Percentiles rank a stretch among this genome's conserved stretches.
Conservation (phyloP, 2,888 invertebrate genomes). For the Fabriciana adippe region DNA sequence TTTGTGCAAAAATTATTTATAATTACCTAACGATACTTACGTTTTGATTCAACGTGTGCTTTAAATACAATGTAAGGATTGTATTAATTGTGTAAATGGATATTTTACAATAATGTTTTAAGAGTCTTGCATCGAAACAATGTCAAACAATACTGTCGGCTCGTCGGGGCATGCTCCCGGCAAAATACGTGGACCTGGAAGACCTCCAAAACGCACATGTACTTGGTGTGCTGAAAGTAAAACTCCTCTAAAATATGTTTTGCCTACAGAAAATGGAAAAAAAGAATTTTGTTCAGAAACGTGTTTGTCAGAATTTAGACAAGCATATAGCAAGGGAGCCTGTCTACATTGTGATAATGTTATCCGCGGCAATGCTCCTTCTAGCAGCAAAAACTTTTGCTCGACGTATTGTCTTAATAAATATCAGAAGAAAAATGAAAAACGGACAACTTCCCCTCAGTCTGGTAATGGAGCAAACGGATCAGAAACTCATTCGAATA, state of each 20-base stretch:
- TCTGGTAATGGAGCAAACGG: constrained; percentile 78
- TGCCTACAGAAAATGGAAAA: constrained; percentile 93
- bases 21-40: constrained; percentile 35
- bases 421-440: constrained; percentile 89
- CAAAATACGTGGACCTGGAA: constrained; percentile 87
- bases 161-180: constrained; percentile 81
- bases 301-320: constrained; percentile 93
- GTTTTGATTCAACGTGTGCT: constrained; percentile 38
- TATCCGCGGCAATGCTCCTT: constrained; percentile 88
- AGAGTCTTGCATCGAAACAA: constrained; percentile 53
- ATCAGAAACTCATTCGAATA: constrained; percentile 71
- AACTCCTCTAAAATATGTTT: constrained; percentile 91
- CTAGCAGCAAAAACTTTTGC: constrained; percentile 91
- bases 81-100: constrained; percentile 41
- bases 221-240: constrained; percentile 94
- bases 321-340: constrained; percentile 93
- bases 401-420: constrained; percentile 92
- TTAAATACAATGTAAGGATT: constrained; percentile 60
- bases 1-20: constrained; percentile 59
- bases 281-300: constrained; percentile 96
- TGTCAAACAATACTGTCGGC: constrained; percentile 80
- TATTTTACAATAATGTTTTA: constrained; percentile 61
- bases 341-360: constrained; percentile 94
- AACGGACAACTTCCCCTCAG: constrained; percentile 79
- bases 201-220: constrained; percentile 91